Evolutionary conservation across 2,888 invertebrate species (phyloP), one percentile per base, ranked within the genome.

Genomic region (Drosophila neotestacea): DNA sequence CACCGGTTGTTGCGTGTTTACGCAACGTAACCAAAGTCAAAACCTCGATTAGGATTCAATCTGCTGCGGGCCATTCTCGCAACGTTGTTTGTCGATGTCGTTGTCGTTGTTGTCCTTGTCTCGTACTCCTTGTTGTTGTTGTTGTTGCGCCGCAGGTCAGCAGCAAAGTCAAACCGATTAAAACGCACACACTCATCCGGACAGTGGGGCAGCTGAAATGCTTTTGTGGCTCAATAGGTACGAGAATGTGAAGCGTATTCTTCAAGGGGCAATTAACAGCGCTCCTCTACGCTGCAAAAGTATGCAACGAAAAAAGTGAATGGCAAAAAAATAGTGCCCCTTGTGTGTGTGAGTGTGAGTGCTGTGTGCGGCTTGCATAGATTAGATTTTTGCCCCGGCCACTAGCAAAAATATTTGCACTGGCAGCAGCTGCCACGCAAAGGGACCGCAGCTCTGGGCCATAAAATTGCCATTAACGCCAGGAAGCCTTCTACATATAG

Each of bases 11-110:
- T 91, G 90, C 90, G 90, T 90, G 91, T 89, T 91, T 90, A 91
- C 90, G 90, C 90, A 91, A 90, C 88, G 90, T 91, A 89, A 90
- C 91, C 91, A 90, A 86, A 91, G 91, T 90, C 91, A 91, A 85
- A 91, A 89, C 91, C 91, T 85, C 89, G 90, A 91, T 91, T 91
- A 91, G 90, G 88, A 90, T 89, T 91, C 88, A 91, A 91, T 88
- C 89, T 88, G 87, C 81, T 89, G 88, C 76, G 68, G 71, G 74
- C 58, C 67, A 79, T 71, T 74, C 71, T 79, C 70, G 60, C 72
- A 73, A 70, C 75, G 64, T 69, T 77, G 71, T 72, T 72, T 73
- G 81, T 79, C 61, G 73, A 56, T 51, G n/a, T n/a, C 30, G 58
- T 77, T 82, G 64, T 69, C 64, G 52, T 27, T 63, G 70, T 70